These are phyloP conservation scores for Drosophila trapezifrons DNA, from an alignment of 1,140 invertebrate genomes.

Conservation along the genomic window DNA sequence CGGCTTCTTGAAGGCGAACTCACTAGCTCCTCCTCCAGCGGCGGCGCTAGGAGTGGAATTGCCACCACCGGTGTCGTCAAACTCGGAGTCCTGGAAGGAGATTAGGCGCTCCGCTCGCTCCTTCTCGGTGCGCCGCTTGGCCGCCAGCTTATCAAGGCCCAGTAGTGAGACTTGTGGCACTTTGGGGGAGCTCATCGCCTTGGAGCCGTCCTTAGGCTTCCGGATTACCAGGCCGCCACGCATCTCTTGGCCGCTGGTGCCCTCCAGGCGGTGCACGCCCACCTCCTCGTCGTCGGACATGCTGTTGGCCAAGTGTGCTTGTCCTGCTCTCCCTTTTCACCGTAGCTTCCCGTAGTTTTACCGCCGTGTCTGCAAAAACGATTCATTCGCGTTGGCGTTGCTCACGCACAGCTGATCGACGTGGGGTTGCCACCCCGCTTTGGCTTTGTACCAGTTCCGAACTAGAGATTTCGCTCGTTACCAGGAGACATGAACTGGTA, in stretches of 20 bases:
- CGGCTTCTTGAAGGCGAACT: conserved; percentile 76
- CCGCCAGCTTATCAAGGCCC: conserved; percentile 95
- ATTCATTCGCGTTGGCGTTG: conserved; percentile 56
- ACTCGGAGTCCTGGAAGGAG: conserved; percentile 88
- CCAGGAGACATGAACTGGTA: no score
- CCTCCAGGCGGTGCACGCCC: conserved; percentile 92
- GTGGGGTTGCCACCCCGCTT: conserved; percentile 7
- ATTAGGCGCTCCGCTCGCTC: conserved; percentile 87
- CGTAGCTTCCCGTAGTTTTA: conserved; percentile 11
- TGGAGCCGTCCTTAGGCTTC: conserved; percentile 88
- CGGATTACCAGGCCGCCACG: conserved; percentile 92
- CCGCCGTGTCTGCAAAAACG: conserved; percentile 25
- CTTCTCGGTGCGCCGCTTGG: conserved; percentile 88
- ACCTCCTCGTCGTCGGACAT: conserved; percentile 79
- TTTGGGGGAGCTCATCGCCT: conserved; percentile 87
- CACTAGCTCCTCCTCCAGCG: conserved; percentile 52
- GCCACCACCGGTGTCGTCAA: conserved; percentile 85
- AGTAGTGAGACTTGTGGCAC: conserved; percentile 91
- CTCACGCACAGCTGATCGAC: conserved; percentile 27
- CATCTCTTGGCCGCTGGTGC: conserved; percentile 86
- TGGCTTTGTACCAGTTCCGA: background rate
- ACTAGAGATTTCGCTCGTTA: background rate
- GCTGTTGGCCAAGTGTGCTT: conserved; percentile 11
- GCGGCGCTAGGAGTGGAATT: conserved; percentile 40
- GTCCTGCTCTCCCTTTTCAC: conserved; percentile 1